Conservation (phyloP, 2,888 invertebrate species). For the Dioctria linearis region DNA sequence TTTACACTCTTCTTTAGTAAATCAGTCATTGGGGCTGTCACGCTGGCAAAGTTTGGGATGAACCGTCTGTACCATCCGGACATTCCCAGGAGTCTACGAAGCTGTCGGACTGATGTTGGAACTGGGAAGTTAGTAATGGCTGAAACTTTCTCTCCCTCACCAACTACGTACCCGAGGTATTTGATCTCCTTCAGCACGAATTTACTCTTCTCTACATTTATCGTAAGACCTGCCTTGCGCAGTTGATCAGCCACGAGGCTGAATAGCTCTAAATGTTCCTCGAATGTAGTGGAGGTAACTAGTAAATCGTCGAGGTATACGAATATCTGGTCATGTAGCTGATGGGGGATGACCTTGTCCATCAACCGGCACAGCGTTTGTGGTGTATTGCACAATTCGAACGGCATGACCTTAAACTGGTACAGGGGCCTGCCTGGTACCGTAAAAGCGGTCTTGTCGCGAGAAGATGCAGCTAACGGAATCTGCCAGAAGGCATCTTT, state of each 20-base stretch:
- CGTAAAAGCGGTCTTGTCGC: slow-evolving; percentile 60
- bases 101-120: neutral
- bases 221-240: too few species aligned
- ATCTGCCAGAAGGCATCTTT: slow-evolving; percentile 60
- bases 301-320: too few species aligned
- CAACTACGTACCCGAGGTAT: too few species aligned
- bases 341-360: slow-evolving; percentile 5
- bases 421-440: slow-evolving; percentile 60
- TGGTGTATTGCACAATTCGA: slow-evolving; percentile 30
- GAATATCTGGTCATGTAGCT: too few species aligned
- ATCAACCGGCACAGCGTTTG: too few species aligned
- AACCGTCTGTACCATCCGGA: slow-evolving; percentile 22
- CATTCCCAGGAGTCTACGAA: slow-evolving; percentile 26
- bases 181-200: too few species aligned
- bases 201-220: too few species aligned
- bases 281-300: too few species aligned
- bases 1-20: slow-evolving; percentile 16
- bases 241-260: too few species aligned
- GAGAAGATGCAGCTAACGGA: slow-evolving; percentile 7
- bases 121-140: too few species aligned
- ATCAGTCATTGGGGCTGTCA: slow-evolving; percentile 36
- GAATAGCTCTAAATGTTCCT: too few species aligned
- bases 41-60: slow-evolving; percentile 9
- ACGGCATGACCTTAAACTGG: slow-evolving; percentile 60
- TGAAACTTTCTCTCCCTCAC: too few species aligned